Percentiles rank a stretch among this genome's conserved stretches.
Conservation (phyloP, 2,888 invertebrate genomes). For the Gandaritis pyraliata region DNA sequence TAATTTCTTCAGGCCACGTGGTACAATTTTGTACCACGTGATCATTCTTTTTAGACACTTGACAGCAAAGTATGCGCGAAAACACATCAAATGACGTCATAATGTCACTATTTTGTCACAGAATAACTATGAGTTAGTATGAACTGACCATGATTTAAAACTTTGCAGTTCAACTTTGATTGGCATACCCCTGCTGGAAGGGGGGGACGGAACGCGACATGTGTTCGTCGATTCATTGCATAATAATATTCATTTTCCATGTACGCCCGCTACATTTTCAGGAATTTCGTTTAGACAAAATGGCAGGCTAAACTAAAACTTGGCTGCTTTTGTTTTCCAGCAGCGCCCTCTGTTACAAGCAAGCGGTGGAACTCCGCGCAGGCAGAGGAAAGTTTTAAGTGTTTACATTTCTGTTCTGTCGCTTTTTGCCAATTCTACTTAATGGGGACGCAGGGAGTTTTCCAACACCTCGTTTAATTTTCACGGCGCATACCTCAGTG, state of each 20-base stretch:
- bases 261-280: conserved; percentile 59
- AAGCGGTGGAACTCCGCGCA: conserved; percentile 62
- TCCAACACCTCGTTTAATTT: conserved; percentile 75
- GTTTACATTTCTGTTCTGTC: conserved; percentile 81
- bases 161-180: too few species aligned
- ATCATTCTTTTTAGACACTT: too few species aligned
- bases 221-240: conserved; percentile 62
- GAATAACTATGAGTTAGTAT: too few species aligned
- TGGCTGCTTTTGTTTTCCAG: conserved; percentile 75
- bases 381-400: conserved; percentile 83
- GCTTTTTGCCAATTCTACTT: conserved; percentile 81
- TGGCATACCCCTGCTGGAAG: too few species aligned
- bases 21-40: too few species aligned
- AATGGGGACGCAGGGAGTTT: conserved; percentile 73
- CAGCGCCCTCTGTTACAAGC: conserved; percentile 72
- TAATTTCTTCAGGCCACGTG: too few species aligned
- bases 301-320: conserved; percentile 69
- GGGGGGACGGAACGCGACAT: conserved; percentile 34
- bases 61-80: too few species aligned
- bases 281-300: conserved; percentile 68
- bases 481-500: conserved; percentile 61
- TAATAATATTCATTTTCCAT: conserved; percentile 78
- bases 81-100: too few species aligned
- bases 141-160: too few species aligned
- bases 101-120: too few species aligned